These are phyloP conservation scores for Brachyhypopomus occidentalis DNA, from an alignment of 2,113 vertebrate genomes.

Conservation along the genomic window DNA sequence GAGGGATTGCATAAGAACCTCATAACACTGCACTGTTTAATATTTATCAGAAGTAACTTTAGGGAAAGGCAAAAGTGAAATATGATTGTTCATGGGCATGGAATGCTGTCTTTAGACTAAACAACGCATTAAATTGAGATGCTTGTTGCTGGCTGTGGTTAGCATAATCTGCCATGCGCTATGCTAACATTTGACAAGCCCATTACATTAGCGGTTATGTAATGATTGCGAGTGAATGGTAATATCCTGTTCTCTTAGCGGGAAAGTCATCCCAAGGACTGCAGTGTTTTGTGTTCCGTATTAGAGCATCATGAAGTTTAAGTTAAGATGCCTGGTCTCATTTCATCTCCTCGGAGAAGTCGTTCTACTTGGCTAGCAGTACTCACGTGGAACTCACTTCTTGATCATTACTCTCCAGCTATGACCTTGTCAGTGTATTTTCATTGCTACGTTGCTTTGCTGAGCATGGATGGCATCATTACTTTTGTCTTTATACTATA, in stretches of 20 bases:
- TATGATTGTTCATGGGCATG: background rate
- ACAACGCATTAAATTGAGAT: slow-evolving; percentile 20
- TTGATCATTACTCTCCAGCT: background rate
- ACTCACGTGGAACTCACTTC: background rate
- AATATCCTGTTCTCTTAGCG: background rate
- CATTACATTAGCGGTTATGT: slow-evolving; percentile 29
- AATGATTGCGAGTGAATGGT: background rate
- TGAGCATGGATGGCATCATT: background rate
- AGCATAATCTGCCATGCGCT: slow-evolving; percentile 1
- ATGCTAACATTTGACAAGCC: background rate
- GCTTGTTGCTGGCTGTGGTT: slow-evolving; percentile 14
- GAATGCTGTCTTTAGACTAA: background rate
- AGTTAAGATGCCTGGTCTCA: background rate
- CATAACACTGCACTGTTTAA: background rate
- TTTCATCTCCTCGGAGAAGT: background rate
- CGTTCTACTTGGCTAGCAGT: slow-evolving; percentile 1
- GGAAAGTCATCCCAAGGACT: background rate
- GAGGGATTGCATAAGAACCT: slow-evolving; percentile 7
- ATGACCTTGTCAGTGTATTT: background rate
- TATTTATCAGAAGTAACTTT: slow-evolving; percentile 19
- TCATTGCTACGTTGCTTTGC: slow-evolving; percentile 10
- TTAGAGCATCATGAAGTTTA: background rate
- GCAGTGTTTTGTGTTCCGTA: background rate
- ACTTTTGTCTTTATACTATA: background rate
- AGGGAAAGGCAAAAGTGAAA: slow-evolving; percentile 7